A percentile compares a stretch with the other conserved stretches of the same genome.
These are phyloP conservation scores for Penaeus vannamei DNA, from an alignment of 1,140 invertebrate genomes.

Conservation along the genomic window DNA sequence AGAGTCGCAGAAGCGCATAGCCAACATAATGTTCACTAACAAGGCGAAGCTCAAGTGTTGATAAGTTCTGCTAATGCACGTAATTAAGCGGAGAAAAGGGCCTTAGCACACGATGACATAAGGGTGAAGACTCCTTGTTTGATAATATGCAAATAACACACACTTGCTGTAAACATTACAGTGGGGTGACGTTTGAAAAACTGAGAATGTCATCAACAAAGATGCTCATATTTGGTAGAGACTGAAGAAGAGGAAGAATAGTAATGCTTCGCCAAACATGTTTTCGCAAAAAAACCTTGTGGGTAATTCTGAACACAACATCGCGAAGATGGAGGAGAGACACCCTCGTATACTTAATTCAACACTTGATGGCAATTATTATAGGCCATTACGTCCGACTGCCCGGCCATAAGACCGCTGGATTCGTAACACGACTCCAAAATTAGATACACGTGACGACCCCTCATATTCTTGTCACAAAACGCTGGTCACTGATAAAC, in stretches of 20 bases:
- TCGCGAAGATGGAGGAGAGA: slow-evolving; percentile 30
- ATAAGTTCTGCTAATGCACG: not conserved
- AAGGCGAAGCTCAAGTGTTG: too few species aligned
- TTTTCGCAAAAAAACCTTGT: too few species aligned
- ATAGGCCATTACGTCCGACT: slow-evolving; percentile 56
- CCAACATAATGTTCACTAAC: too few species aligned
- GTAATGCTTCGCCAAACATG: too few species aligned
- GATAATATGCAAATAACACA: slow-evolving; percentile 54
- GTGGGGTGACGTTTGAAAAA: slow-evolving; percentile 46
- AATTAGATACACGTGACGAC: too few species aligned
- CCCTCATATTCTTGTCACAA: too few species aligned
- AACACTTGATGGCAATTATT: slow-evolving; percentile 61
- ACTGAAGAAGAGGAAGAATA: slow-evolving; percentile 10
- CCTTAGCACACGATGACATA: slow-evolving; percentile 7
- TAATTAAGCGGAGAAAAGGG: slow-evolving; percentile 37
- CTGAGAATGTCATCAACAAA: slow-evolving; percentile 47
- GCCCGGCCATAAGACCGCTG: too few species aligned
- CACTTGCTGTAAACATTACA: slow-evolving; percentile 51
- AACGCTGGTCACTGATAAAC: too few species aligned
- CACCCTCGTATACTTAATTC: slow-evolving; percentile 16
- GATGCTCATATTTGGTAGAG: slow-evolving; percentile 47
- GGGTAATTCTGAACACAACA: too few species aligned
- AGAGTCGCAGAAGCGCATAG: too few species aligned
- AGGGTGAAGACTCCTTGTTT: slow-evolving; percentile 31
- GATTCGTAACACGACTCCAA: too few species aligned